Conservation (phyloP, 1,140 invertebrate species). For the Pristionchus pacificus region DNA sequence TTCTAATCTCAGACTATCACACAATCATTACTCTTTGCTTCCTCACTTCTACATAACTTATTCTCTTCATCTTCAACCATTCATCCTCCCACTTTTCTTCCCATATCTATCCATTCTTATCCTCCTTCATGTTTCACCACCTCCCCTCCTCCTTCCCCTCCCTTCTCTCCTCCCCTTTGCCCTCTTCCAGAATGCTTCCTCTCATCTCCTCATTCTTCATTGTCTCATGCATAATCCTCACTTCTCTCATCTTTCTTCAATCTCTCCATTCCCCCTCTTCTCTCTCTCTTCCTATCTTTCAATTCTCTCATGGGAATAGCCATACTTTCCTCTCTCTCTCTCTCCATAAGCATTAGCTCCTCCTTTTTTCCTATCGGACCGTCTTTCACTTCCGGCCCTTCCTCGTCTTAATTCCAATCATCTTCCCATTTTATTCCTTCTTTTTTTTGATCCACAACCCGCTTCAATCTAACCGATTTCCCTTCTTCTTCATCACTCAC, state of each 20-base stretch:
- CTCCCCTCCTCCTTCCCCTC: not conserved
- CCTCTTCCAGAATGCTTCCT: slow-evolving; percentile 5
- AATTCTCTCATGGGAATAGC: slow-evolving; percentile 9
- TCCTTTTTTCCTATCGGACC: slow-evolving; percentile 15
- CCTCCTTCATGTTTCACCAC: slow-evolving; percentile 2
- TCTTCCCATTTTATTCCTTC: too few species aligned
- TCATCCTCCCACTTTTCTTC: not conserved
- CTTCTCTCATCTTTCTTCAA: slow-evolving; percentile 5
- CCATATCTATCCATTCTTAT: not conserved
- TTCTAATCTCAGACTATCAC: too few species aligned
- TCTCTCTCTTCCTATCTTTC: not conserved
- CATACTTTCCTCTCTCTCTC: slow-evolving; percentile 18
- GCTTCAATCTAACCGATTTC: too few species aligned
- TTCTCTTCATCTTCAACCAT: not conserved
- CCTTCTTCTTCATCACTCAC: too few species aligned
- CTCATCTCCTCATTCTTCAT: slow-evolving; percentile 12
- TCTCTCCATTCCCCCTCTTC: not conserved
- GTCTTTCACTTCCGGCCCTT: slow-evolving; percentile 19
- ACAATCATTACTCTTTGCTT: too few species aligned
- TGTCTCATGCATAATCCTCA: too few species aligned
- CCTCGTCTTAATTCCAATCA: too few species aligned
- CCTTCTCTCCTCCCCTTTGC: slow-evolving; percentile 5
- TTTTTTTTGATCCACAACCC: too few species aligned
- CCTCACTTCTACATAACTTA: too few species aligned
- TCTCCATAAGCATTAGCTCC: slow-evolving; percentile 11